phyloP scores from a whole-genome alignment of 2,113 vertebrate species.

The Proteles cristata region DNA sequence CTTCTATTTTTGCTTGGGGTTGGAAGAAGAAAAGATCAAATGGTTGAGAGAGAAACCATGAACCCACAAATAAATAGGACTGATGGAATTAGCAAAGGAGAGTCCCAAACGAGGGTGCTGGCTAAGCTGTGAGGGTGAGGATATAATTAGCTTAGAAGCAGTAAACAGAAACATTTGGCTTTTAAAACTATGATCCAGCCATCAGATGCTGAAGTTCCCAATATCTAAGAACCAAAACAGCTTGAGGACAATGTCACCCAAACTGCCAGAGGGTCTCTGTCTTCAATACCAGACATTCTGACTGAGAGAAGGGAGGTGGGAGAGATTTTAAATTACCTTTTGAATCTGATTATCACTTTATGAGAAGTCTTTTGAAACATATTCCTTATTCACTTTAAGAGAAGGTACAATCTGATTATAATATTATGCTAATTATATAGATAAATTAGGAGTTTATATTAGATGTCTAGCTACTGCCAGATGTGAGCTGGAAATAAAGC shows the following conservation, averaged over 20 bases:
- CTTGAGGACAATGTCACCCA: not conserved
- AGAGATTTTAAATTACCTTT: not conserved
- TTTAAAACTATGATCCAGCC: not conserved
- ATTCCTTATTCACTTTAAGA: not conserved
- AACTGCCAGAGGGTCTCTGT: not conserved
- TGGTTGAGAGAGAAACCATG: not conserved
- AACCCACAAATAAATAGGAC: not conserved
- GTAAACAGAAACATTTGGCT: not conserved
- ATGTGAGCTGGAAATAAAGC: slow-evolving; percentile 19
- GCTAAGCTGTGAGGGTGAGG: not conserved
- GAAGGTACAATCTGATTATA: not conserved
- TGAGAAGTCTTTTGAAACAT: not conserved
- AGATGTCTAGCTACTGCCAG: not conserved
- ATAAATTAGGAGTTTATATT: slow-evolving; percentile 10
- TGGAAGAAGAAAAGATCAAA: not conserved
- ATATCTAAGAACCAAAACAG: slow-evolving; percentile 22
- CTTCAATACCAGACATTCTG: not conserved
- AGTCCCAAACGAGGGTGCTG: not conserved
- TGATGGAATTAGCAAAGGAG: not conserved
- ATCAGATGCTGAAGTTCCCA: not conserved
- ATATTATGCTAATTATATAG: not conserved
- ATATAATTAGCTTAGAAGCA: slow-evolving; percentile 26
- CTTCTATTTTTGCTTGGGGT: not conserved
- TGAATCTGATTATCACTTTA: not conserved
- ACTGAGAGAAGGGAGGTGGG: not conserved